These are phyloP conservation scores for Drosophila biarmipes DNA, from an alignment of 1,140 invertebrate genomes.

Conservation along the genomic window DNA sequence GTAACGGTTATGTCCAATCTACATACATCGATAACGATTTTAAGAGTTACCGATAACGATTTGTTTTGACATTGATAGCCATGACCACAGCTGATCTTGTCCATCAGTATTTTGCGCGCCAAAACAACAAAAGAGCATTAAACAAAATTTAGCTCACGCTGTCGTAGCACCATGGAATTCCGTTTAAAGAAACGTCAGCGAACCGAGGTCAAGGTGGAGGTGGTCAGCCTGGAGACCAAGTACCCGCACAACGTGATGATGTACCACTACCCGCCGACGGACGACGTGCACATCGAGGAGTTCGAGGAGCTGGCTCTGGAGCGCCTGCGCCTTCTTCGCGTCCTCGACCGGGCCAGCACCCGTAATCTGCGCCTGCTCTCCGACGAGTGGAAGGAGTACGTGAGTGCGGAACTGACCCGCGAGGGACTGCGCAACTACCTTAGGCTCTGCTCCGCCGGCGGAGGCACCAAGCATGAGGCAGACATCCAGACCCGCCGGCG, in stretches of 20 bases:
- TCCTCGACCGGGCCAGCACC: conserved; percentile 89
- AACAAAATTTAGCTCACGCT: conserved; percentile 9
- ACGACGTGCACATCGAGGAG: conserved; percentile 91
- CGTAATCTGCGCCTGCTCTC: conserved; percentile 87
- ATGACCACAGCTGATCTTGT: conserved; percentile 39
- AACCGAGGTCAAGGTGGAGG: conserved; percentile 70
- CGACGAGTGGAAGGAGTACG: conserved; percentile 90
- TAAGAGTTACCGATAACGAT: neutral
- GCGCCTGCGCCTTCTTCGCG: conserved; percentile 91
- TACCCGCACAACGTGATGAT: conserved; percentile 92
- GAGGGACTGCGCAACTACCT: conserved; percentile 89
- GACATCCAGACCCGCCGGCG: conserved; percentile 89
- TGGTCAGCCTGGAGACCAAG: conserved; percentile 79
- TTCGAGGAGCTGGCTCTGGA: conserved; percentile 95
- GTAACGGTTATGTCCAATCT: no score
- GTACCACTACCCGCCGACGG: conserved; percentile 91
- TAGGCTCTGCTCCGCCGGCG: conserved; percentile 85
- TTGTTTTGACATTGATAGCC: conserved; percentile 2
- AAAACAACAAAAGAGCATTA: conserved; percentile 27
- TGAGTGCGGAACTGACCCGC: conserved; percentile 89
- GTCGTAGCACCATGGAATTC: conserved; percentile 68
- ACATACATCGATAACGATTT: neutral
- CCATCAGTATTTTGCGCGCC: conserved; percentile 47
- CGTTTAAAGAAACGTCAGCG: conserved; percentile 68
- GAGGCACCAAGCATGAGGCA: conserved; percentile 83